Conservation (phyloP, 2,888 invertebrate genomes). For the Liodrosophila aerea region DNA sequence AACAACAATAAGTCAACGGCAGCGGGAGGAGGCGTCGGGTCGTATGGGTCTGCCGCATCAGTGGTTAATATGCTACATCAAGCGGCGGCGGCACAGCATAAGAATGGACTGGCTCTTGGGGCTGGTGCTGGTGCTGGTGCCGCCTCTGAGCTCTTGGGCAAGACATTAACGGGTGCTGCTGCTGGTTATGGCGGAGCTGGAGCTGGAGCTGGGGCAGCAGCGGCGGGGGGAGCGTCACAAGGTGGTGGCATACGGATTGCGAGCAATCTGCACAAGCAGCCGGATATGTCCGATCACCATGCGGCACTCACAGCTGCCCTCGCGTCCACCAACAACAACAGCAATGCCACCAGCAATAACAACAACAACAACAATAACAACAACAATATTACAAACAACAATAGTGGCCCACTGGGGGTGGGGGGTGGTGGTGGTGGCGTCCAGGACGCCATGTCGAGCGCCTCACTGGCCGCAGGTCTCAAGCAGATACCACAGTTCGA, state of each 20-base stretch:
- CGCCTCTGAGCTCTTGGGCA: conserved; percentile 6
- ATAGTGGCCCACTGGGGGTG: conserved; percentile 11
- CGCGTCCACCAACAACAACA: conserved; percentile 41
- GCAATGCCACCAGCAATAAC: conserved; percentile 29
- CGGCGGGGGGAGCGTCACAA: conserved; percentile 33
- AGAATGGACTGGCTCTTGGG: conserved; percentile 31
- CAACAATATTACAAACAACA: conserved; percentile 30
- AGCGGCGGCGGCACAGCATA: conserved; percentile 27
- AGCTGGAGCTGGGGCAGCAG: conserved; percentile 49
- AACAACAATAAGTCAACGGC: conserved; percentile 69
- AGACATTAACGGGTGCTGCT: conserved; percentile 27
- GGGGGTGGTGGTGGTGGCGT: too few relatives aligned
- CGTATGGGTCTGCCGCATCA: too few relatives aligned
- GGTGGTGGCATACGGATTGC: conserved; percentile 79
- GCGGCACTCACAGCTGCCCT: conserved; percentile 63
- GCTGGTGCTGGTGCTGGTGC: conserved; percentile 43
- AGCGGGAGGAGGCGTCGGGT: conserved; percentile 34
- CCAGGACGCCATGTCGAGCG: conserved; percentile 47
- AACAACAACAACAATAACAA: conserved; percentile 32
- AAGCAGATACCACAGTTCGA: conserved; percentile 83
- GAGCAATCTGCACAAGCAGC: conserved; percentile 80
- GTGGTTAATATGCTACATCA: conserved; percentile 42
- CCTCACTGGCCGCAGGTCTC: conserved; percentile 73
- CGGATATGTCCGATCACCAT: conserved; percentile 61
- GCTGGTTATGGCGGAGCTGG: conserved; percentile 36